Evolutionary conservation across 2,888 invertebrate species (phyloP).

Genomic region (Elegia similella): DNA sequence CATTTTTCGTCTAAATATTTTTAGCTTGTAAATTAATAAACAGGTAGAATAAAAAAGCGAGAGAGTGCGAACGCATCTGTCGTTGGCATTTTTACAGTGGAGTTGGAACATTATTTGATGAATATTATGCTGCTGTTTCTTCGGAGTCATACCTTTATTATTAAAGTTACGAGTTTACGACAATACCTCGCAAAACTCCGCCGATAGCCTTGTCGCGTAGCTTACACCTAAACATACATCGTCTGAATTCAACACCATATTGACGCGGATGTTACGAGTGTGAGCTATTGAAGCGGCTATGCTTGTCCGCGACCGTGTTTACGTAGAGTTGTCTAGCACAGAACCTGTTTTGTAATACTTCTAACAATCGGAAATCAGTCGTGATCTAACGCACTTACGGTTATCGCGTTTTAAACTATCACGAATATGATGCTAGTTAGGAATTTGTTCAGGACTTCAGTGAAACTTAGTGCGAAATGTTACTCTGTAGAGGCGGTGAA

Average conservation of each 20-base stretch:
- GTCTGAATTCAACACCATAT: background rate
- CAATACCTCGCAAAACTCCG: background rate
- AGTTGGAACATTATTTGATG: background rate
- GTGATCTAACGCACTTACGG: slow-evolving; percentile 50
- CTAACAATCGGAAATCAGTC: slow-evolving; percentile 47
- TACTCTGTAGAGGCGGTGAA: slow-evolving; percentile 46
- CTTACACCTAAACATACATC: slow-evolving; percentile 9
- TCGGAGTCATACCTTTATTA: background rate
- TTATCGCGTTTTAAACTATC: slow-evolving; percentile 45
- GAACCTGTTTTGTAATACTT: slow-evolving; percentile 55
- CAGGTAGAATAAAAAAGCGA: no score
- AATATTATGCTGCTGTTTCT: background rate
- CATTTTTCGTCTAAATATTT: no score
- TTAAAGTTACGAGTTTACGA: background rate
- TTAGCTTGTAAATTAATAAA: no score
- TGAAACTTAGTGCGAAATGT: slow-evolving; percentile 47
- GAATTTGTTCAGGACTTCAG: slow-evolving; percentile 47
- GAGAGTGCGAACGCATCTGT: no score
- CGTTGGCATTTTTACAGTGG: no score
- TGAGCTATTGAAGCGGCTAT: background rate
- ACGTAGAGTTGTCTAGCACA: slow-evolving; percentile 28
- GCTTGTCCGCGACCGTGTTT: slow-evolving; percentile 19
- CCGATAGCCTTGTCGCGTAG: slow-evolving; percentile 1
- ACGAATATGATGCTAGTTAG: slow-evolving; percentile 50
- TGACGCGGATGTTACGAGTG: background rate